Base-by-base conservation (phyloP, 2,888 invertebrate genomes). In the Liposcelis brunnea region DNA sequence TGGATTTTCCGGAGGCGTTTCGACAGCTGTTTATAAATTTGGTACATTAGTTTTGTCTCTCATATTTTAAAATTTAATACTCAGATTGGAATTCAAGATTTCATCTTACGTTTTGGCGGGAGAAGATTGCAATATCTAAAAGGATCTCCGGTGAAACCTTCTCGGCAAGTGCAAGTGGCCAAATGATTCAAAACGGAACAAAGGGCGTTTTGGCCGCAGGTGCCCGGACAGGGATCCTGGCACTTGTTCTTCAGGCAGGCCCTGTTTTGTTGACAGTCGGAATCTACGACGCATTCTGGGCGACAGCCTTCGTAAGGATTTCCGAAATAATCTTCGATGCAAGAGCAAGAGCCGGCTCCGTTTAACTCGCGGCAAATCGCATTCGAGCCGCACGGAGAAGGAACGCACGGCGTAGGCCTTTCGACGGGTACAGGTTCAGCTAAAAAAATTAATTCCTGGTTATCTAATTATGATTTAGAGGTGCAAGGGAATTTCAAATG, bases 241-340 rank as follows among this genome's bases (percentile, higher is more conserved):
- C 75, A 75, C 52, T 70, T 71, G 33, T 67, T 69, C 49, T 65
- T 65, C 6, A 69, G 58, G 52, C 75, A 75, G 47, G 72, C 69
- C 51, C 62, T 63, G 50, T 68, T 67, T 14, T 66, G 64, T 2
- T 69, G 59, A 54, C 75, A 75, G 49, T 74, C 74, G 1, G 70
- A 66, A 53, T 68, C 70, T 26, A 68, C 50, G 1, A 66, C 58
- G 55, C 73, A 73, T 56, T 73, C 71, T 6, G 73, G 73, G 48
- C 70, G 61, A 50, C 72, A 72, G 10, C 71, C 70, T 56, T 69
- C 68, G 49, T 72, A 72, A 11, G 75, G 74, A 55, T 74, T 71
- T 40, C 72, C 72, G 34, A 64, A 57, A 51, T 70, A 66, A 50
- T 67, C 66, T 14, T 64, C 57, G 26, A 69, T 55, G 53, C 72